Percentiles rank a stretch among this genome's conserved stretches.
Evolutionary conservation across 2,888 invertebrate genomes (phyloP).

Genomic region (Torymus aiolomorphi): DNA sequence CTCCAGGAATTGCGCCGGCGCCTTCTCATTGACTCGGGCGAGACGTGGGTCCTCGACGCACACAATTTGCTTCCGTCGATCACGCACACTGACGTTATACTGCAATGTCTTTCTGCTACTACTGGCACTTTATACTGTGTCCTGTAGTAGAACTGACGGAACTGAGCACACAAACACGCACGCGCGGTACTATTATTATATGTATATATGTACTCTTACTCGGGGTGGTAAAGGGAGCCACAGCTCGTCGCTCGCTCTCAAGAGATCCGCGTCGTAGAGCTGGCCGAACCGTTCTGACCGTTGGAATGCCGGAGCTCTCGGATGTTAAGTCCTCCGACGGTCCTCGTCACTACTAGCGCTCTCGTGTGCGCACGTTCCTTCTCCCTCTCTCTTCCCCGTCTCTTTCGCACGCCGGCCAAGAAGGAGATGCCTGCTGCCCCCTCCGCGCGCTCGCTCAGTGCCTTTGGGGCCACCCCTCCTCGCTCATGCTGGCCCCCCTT

Average conservation of each 20-base stretch:
- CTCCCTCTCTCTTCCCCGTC: slow-evolving; percentile 42
- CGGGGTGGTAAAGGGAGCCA: no score
- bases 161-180: no score
- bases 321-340: slow-evolving; percentile 68
- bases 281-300: slow-evolving; percentile 71
- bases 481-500: slow-evolving; percentile 22
- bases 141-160: no score
- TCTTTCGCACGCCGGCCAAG: slow-evolving; percentile 41
- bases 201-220: no score
- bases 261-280: slow-evolving; percentile 68
- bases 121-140: no score
- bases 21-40: slow-evolving; percentile 3
- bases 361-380: slow-evolving; percentile 23
- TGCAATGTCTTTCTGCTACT: no score
- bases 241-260: slow-evolving; percentile 2
- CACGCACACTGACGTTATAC: no score
- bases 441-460: slow-evolving; percentile 28
- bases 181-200: no score
- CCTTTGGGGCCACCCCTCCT: slow-evolving; percentile 45
- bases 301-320: slow-evolving; percentile 68
- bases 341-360: slow-evolving; percentile 20
- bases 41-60: slow-evolving; percentile 10
- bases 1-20: background rate
- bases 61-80: background rate
- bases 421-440: slow-evolving; percentile 44